Percentiles rank a stretch among this genome's conserved stretches.
Conservation (phyloP, 37 sponge, comb jelly and placozoan genomes). For the Mnemiopsis leidyi region DNA sequence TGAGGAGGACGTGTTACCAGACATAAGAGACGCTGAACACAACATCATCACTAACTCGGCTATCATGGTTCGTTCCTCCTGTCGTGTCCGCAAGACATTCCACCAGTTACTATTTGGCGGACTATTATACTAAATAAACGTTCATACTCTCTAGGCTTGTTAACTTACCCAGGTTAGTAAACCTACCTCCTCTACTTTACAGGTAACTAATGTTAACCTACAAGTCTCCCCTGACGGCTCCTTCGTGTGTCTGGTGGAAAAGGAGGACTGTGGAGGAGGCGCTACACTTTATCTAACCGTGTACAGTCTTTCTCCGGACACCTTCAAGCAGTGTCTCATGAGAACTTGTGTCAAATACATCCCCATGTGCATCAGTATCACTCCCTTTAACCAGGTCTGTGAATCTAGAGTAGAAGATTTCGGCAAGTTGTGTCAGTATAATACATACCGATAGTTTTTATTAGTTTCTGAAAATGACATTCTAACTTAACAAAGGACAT, state of each 20-base stretch:
- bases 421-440: too few species aligned
- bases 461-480: too few species aligned
- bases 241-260: slow-evolving; percentile 56
- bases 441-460: too few species aligned
- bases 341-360: slow-evolving; percentile 57
- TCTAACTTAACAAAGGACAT: too few species aligned
- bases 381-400: slow-evolving; percentile 48
- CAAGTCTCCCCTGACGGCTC: slow-evolving; percentile 57
- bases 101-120: too few species aligned
- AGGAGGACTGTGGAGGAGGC: not conserved
- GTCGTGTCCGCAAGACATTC: too few species aligned
- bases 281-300: slow-evolving; percentile 19
- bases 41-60: slow-evolving; percentile 32
- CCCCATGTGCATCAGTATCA: slow-evolving; percentile 64
- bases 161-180: too few species aligned
- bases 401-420: not conserved
- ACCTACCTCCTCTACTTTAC: too few species aligned
- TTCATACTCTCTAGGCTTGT: too few species aligned
- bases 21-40: not conserved
- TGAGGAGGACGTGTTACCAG: slow-evolving; percentile 27
- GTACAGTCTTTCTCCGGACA: slow-evolving; percentile 33
- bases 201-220: slow-evolving; percentile 61
- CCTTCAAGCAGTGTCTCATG: slow-evolving; percentile 63
- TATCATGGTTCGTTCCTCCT: too few species aligned
- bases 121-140: too few species aligned